A percentile compares a stretch with the other conserved stretches of the same genome.
Conservation (phyloP, 2,888 invertebrate species). For the Bruchidius siliquastri region DNA sequence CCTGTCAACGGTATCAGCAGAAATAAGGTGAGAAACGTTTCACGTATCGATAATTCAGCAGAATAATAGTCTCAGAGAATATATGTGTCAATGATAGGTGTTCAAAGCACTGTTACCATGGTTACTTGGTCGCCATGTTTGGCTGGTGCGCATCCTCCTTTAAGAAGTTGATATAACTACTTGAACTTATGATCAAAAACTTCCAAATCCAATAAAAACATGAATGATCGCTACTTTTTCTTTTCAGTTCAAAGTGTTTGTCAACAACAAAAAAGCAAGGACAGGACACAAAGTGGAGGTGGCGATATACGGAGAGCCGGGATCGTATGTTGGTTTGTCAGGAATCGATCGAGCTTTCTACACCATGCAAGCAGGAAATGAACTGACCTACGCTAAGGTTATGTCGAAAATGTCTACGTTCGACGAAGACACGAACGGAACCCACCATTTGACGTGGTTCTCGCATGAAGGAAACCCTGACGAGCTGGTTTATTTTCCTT, state of each 20-base stretch:
- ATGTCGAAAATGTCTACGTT: constrained; percentile 84
- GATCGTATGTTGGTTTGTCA: constrained; percentile 88
- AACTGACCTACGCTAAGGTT: constrained; percentile 80
- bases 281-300: constrained; percentile 92
- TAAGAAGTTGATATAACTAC: no score
- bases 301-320: constrained; percentile 89
- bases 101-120: no score
- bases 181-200: no score
- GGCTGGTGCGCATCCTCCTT: no score
- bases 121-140: no score
- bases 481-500: constrained; percentile 79
- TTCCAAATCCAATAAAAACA: no score
- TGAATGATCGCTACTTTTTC: no score
- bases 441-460: constrained; percentile 77
- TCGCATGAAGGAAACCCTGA: constrained; percentile 83
- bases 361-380: constrained; percentile 90
- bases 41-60: no score
- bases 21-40: constrained; percentile 63
- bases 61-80: no score
- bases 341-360: constrained; percentile 86
- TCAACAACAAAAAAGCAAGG: constrained; percentile 90
- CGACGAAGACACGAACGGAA: constrained; percentile 81
- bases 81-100: no score
- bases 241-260: constrained; percentile 69
- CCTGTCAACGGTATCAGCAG: constrained; percentile 92